Evolutionary conservation across 2,797 vertebrate species (phyloP), one percentile per base, ranked within the genome.

Genomic region (Morelia viridis): DNA sequence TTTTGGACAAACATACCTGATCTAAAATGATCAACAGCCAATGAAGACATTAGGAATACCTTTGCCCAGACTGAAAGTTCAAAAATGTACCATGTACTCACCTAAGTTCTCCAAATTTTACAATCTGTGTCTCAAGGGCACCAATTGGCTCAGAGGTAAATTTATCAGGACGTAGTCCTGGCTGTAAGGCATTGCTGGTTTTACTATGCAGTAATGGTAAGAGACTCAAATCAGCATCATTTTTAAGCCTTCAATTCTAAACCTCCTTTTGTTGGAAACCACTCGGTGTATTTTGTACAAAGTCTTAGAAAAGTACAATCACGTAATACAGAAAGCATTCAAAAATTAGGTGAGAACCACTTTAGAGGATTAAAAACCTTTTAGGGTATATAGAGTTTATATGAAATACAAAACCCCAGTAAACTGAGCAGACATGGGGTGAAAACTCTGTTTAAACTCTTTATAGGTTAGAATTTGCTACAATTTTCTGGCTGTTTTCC

Each of bases 151-250:
- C 88, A 0, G 50, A 95, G 95, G 95, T 91, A 87, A 92, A 92
- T 15, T 65, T 9, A 10, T 95, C 95, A 93, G 95, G 95, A 89
- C 2, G 0, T 5, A 1, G 10, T 93, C 95, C 96, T 90, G 93
- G 95, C 90, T 0, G 0, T 96, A 96, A 96, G 97, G 96, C 96
- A 86, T 94, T 57, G 93, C 95, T 92, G 92, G 84, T 90, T 87
- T 91, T 19, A 62, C 62, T 89, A 89, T 0, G 76, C 87, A 89
- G 94, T 17, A 1, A 64, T 3, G 31, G 58, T 5, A 64, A 0
- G 0, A 93, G 1, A 62, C 87, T 62, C 84, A 41, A 87, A 26
- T 22, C 26, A n/a, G 87, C 68, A 7, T 31, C 60, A 1, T 89
- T 85, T 92, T 6, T 1, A 90, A 57, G 24, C 84, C 89, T 89